A percentile compares a stretch with the other conserved stretches of the same genome.
phyloP scores from a whole-genome alignment of 2,888 invertebrate species.

The Andrena flavipes region DNA sequence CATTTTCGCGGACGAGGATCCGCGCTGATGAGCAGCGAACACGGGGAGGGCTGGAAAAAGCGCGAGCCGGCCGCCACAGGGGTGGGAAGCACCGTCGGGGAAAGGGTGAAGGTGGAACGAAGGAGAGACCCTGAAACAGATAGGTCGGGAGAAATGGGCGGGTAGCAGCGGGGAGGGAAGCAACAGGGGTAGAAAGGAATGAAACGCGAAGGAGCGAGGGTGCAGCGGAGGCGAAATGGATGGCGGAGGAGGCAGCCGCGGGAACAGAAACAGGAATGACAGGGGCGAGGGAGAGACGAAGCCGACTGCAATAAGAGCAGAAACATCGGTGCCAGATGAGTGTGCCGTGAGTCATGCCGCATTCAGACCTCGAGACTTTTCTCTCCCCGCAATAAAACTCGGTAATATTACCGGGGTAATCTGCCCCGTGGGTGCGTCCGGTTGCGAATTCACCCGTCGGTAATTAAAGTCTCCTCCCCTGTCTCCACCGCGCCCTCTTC shows the following conservation, averaged over 20 bases:
- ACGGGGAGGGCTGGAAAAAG: not conserved
- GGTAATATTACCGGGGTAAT: constrained; percentile 75
- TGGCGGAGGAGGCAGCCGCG: constrained; percentile 15
- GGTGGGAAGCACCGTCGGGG: not conserved
- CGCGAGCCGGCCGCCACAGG: not conserved
- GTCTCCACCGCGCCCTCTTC: not conserved
- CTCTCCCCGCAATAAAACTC: constrained; percentile 73
- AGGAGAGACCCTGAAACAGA: constrained; percentile 3
- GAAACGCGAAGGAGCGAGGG: not conserved
- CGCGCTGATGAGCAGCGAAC: constrained; percentile 8
- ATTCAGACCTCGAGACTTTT: constrained; percentile 63
- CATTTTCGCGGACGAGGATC: constrained; percentile 20
- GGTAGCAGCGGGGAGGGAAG: not conserved
- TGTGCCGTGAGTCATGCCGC: constrained; percentile 72
- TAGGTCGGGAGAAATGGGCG: not conserved
- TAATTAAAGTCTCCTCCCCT: constrained; percentile 69
- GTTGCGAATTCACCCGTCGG: constrained; percentile 69
- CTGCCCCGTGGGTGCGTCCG: constrained; percentile 72
- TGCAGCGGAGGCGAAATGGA: not conserved
- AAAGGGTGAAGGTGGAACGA: constrained; percentile 19
- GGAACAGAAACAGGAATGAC: constrained; percentile 47
- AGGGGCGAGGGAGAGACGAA: constrained; percentile 21
- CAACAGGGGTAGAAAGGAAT: not conserved
- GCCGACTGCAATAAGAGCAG: constrained; percentile 72
- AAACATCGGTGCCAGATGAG: constrained; percentile 73